Base-by-base conservation (phyloP, 2,888 invertebrate species). In the Germaria angustata region DNA sequence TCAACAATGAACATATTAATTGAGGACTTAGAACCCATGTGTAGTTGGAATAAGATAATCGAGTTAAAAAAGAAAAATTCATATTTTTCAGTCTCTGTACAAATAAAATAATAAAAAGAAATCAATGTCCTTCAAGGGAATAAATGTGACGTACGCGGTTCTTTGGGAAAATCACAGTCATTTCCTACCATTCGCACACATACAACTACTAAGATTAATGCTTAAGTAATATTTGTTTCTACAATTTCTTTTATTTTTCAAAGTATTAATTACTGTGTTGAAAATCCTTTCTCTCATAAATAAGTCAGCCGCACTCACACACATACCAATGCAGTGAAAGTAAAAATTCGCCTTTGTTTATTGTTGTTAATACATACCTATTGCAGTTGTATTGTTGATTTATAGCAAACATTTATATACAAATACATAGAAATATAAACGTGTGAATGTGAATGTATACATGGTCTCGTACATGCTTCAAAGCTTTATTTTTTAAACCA, bases 201-300 rank as follows among this genome's bases (percentile, higher is more conserved):
- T n/a, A n/a, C n/a, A n/a, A n/a, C n/a, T n/a, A n/a, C n/a, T n/a
- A n/a, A n/a, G n/a, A n/a, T n/a, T n/a, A n/a, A n/a, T n/a, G n/a
- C n/a, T n/a, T n/a, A 36, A 49, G 24, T 17, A 32, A 49, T 28
- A 28, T 61, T 72, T 49, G 5, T 7, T 41, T 41, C n/a, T 11
- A 36, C 20, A 73, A 63, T 17, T 15, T 17, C 8, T 57, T 55
- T 53, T 8, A 53, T 71, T 49, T 76, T 77, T 53, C 72, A 61
- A 66, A 49, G 76, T 66, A 71, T 77, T 81, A 72, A 77, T 72
- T 81, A 72, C 46, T 41, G 15, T 63, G 72, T 61, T 81, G 77
- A 69, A 76, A 75, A 63, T 57, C 15, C 46, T 53, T 53, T 57
- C 28, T 46, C 34, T 49, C 55, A 59, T 17, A 61, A 20, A 36